Evolutionary conservation across 2,888 invertebrate genomes (phyloP), one percentile per base, ranked within the genome.

Genomic region (Teinopalpus imperialis): DNA sequence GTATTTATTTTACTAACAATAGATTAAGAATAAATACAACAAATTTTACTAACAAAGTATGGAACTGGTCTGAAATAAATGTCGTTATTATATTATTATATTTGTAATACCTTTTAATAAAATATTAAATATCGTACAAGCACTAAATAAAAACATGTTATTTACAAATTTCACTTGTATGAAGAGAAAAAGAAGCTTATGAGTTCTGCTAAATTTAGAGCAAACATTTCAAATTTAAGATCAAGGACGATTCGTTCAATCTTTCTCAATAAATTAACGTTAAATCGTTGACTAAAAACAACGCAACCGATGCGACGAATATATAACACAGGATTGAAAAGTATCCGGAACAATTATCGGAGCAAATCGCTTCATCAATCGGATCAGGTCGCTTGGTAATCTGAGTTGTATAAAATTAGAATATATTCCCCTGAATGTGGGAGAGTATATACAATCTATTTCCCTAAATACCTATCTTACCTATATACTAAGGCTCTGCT

Each of bases 211-310:
- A 43, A 34, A 43, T 36, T 36, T 43, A 29, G 29, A 30, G 35
- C 0, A 9, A 16, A 10, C 10, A 36, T 36, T 36, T 21, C 18
- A 43, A 35, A 43, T 30, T 36, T 36, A 36, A 36, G 36, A 43
- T 6, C 36, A 30, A 30, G 30, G 36, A 29, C 24, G 16, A 12
- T 8, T 9, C 4, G 9, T 35, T 43, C 36, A 24, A 35, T 36
- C 35, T 43, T 43, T 43, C 30, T 30, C 12, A 30, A 30, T 43
- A 36, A 43, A 43, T 43, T 14, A 43, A 20, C 29, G 36, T 43
- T 36, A 36, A 36, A 36, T 23, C 30, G 23, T 43, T 43, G 43
- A 43, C 16, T 43, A 23, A 43, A 36, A 43, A 43, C 43, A 43
- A 43, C 35, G 20, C n/a, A 10, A n/a, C 23, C 30, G 16, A 43